phyloP scores from a whole-genome alignment of 1,140 invertebrate species.

The Hirudo medicinalis region DNA sequence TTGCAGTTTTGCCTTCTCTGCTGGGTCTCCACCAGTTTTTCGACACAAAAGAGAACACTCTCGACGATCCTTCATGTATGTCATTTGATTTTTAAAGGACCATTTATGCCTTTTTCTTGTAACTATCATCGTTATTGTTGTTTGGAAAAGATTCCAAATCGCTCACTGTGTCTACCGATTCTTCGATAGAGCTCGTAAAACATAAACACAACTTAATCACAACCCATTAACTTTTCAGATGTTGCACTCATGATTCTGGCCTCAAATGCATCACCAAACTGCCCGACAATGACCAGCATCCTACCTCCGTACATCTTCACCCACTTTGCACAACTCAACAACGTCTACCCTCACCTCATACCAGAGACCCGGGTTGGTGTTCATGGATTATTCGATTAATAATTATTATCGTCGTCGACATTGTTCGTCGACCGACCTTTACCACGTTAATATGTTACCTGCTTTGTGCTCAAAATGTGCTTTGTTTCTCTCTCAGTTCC shows the following conservation, averaged over 20 bases:
- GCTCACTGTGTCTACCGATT: not conserved
- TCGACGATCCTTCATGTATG: not conserved
- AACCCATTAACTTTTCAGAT: not conserved
- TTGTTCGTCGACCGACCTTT: too few relatives aligned
- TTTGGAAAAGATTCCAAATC: too few relatives aligned
- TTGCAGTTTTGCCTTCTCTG: conserved; percentile 4
- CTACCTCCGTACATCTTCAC: not conserved
- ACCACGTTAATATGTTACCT: too few relatives aligned
- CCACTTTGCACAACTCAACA: conserved; percentile 1
- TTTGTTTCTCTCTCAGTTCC: too few relatives aligned
- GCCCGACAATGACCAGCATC: not conserved
- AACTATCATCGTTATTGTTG: not conserved
- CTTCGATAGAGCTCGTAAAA: not conserved
- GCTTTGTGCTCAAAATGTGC: too few relatives aligned
- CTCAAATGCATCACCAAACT: not conserved
- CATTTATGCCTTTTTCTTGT: not conserved
- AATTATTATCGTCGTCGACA: too few relatives aligned
- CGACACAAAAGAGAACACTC: not conserved
- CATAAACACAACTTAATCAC: not conserved
- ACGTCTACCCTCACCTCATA: conserved; percentile 1
- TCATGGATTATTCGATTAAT: too few relatives aligned
- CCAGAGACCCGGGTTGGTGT: not conserved
- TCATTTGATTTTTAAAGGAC: not conserved
- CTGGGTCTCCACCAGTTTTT: not conserved
- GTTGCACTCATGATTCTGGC: not conserved